These are phyloP conservation scores for Tetragnatha versicolor DNA, from an alignment of 1,140 invertebrate species.

Conservation along the genomic window DNA sequence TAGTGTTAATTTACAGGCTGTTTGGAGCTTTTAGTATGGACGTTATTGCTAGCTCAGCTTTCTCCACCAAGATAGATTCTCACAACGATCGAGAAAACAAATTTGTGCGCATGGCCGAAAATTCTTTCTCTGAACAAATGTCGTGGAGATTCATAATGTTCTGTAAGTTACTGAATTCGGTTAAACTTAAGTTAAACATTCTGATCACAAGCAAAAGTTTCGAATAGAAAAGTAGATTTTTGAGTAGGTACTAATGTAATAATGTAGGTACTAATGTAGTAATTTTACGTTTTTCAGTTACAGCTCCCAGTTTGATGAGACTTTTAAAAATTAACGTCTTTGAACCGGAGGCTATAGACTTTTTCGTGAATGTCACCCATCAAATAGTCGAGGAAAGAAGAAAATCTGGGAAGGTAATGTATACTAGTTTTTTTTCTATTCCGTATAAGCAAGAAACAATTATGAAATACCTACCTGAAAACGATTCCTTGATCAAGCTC, in stretches of 20 bases:
- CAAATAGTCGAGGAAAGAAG: conserved; percentile 13
- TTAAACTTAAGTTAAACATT: too few relatives aligned
- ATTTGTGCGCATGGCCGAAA: conserved; percentile 61
- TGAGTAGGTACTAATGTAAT: too few relatives aligned
- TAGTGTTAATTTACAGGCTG: too few relatives aligned
- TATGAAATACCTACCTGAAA: too few relatives aligned
- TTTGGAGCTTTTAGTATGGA: conserved; percentile 70
- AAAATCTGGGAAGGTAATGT: conserved; percentile 4
- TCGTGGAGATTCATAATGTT: too few relatives aligned
- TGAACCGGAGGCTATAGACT: not conserved
- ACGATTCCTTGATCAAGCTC: too few relatives aligned
- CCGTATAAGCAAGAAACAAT: too few relatives aligned
- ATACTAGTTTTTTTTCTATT: too few relatives aligned
- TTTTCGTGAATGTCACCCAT: not conserved
- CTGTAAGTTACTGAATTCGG: too few relatives aligned
- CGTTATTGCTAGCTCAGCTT: conserved; percentile 69
- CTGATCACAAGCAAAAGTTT: too few relatives aligned
- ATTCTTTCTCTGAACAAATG: conserved; percentile 58
- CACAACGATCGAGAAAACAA: conserved; percentile 65
- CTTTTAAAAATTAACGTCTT: not conserved
- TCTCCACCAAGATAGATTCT: conserved; percentile 69
- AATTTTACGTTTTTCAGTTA: not conserved
- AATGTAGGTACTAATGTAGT: too few relatives aligned
- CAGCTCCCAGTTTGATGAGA: not conserved
- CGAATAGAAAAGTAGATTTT: too few relatives aligned